Base-by-base conservation (phyloP, 1,140 invertebrate genomes). In the Acromyrmex echinatior region DNA sequence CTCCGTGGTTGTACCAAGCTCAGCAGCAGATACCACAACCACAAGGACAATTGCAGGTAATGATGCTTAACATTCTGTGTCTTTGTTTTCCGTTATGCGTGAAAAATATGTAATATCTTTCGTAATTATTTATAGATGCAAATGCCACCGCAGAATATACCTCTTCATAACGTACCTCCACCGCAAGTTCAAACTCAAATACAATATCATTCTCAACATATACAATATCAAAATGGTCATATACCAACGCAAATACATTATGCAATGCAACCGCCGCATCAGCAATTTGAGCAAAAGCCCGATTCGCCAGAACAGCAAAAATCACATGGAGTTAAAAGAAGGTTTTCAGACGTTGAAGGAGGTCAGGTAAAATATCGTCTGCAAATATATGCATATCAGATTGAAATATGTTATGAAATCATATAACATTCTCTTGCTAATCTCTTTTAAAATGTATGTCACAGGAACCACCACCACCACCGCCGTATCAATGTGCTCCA, bases 161-260 rank as follows among this genome's bases (percentile, higher is more conserved):
- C 93, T 78, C 58, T 94, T 49, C 94, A 95, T 68, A 93, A 90
- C 71, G 88, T 92, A 82, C 93, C 94, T 39, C 90, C 94, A 3
- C 94, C 94, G 0, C 94, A 94, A 88, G 91, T 95, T 86, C 95
- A 95, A 76, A 92, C 93, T 7, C 95, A 94, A 62, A 92, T 95
- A 80, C 94, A 94, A 31, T 95, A 95, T 89, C 94, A 95, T 88
- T 87, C 93, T 35, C 94, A 94, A 56, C 95, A 95, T 77, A 92
- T 95, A 66, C 95, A 95, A 51, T 95, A 95, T 93, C 95, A 95
- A 39, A 95, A 95, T 87, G 95, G 94, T 31, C 95, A 95, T 39
- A 92, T 95, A 81, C 94, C 94, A 3, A 88, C 93, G 18, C 95
- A 95, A 88, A 88, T 95, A 51, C 95, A 95, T 87, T 95, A 94